phyloP scores from a whole-genome alignment of 2,888 invertebrate species.

The Amblyjoppa proteus region DNA sequence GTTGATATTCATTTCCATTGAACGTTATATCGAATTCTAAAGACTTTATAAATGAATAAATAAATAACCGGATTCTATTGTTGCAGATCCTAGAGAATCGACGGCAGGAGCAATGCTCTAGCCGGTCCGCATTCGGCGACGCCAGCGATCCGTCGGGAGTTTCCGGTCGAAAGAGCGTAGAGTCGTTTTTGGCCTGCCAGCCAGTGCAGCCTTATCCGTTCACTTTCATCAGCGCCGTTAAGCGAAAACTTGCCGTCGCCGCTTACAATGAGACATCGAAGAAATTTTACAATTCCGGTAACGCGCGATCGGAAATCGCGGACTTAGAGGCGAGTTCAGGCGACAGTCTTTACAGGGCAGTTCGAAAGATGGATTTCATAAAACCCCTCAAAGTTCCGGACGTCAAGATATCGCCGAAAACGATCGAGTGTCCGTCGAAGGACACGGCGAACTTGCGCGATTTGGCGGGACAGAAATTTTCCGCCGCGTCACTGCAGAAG shows the following conservation, averaged over 20 bases:
- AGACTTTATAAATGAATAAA: no score
- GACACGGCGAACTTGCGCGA: constrained; percentile 78
- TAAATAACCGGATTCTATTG: constrained; percentile 25
- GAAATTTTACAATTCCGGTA: constrained; percentile 66
- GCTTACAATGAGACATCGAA: constrained; percentile 73
- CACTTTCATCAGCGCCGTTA: constrained; percentile 88
- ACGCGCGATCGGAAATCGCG: constrained; percentile 33
- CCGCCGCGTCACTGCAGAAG: constrained; percentile 64
- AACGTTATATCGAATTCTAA: no score
- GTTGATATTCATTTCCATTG: no score
- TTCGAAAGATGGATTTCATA: constrained; percentile 80
- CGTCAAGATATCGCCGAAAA: constrained; percentile 82
- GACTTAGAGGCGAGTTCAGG: constrained; percentile 36
- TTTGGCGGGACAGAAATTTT: constrained; percentile 73
- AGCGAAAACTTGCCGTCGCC: constrained; percentile 85
- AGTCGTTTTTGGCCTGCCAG: constrained; percentile 72
- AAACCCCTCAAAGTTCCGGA: constrained; percentile 82
- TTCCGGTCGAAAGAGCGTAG: constrained; percentile 54
- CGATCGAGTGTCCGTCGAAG: constrained; percentile 78
- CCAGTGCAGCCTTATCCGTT: constrained; percentile 86
- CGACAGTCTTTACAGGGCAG: constrained; percentile 68
- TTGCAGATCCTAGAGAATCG: constrained; percentile 72
- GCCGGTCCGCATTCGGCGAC: constrained; percentile 61
- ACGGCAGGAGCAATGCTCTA: constrained; percentile 68
- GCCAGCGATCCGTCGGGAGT: constrained; percentile 54